Evolutionary conservation across 1,140 invertebrate species (phyloP).

Genomic region (Hesperophylax magnus): DNA sequence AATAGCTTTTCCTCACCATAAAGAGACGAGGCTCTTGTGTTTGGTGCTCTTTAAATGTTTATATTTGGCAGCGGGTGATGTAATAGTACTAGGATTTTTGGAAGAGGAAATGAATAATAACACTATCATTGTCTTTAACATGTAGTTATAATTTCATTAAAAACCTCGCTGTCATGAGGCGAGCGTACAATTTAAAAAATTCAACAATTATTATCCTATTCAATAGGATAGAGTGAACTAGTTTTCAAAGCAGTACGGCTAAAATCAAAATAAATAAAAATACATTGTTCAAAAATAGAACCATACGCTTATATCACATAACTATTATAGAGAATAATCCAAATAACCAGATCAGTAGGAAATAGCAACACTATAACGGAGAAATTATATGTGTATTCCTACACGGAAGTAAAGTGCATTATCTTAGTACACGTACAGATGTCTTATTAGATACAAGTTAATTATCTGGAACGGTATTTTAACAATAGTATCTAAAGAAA

Average conservation of each 20-base stretch:
- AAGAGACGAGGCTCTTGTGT: no score
- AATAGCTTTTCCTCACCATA: no score
- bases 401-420: not conserved
- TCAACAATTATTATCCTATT: constrained; percentile 18
- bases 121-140: constrained; percentile 14
- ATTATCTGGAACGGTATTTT: no score
- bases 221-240: constrained; percentile 29
- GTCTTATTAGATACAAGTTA: not conserved
- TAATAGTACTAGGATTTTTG: not conserved
- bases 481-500: not conserved
- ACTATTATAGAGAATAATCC: constrained; percentile 7
- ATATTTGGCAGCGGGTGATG: no score
- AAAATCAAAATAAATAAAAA: constrained; percentile 32
- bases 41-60: no score
- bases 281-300: constrained; percentile 32
- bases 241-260: constrained; percentile 4
- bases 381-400: not conserved
- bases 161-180: not conserved
- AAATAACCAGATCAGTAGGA: constrained; percentile 36
- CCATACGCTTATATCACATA: constrained; percentile 32
- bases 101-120: constrained; percentile 8
- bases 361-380: not conserved
- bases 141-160: constrained; percentile 36
- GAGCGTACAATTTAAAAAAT: constrained; percentile 26
- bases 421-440: constrained; percentile 13